phyloP scores from a whole-genome alignment of 2,888 invertebrate genomes.

The Leucozona laternaria region DNA sequence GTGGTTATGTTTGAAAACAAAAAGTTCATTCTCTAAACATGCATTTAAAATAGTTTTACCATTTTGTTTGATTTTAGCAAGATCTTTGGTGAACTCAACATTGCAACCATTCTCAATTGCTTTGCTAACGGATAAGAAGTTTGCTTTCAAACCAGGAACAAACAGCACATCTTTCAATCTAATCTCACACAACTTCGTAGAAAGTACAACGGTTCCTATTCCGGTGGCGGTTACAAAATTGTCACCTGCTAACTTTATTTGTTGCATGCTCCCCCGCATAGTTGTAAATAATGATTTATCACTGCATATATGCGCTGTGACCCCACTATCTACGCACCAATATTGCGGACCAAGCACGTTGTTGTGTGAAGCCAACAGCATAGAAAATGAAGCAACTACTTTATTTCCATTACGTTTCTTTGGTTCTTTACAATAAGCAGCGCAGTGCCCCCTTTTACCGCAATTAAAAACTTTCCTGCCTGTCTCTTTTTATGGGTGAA shows the following conservation, averaged over 20 bases:
- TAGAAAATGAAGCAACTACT: not conserved
- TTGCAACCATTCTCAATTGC: constrained; percentile 50
- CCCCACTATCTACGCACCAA: constrained; percentile 73
- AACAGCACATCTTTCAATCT: constrained; percentile 64
- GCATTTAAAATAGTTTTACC: constrained; percentile 24
- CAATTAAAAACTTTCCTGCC: constrained; percentile 45
- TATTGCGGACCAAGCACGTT: constrained; percentile 8
- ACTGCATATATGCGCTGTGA: constrained; percentile 67
- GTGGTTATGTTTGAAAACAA: constrained; percentile 1
- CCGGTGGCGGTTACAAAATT: constrained; percentile 55
- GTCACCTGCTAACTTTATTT: constrained; percentile 54
- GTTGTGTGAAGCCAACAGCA: constrained; percentile 17
- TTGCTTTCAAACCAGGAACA: constrained; percentile 58
- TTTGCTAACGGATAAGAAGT: constrained; percentile 73
- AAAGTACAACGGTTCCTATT: constrained; percentile 36
- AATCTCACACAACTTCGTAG: constrained; percentile 13
- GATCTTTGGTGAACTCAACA: constrained; percentile 31
- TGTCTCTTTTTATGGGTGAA: no score
- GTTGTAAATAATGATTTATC: constrained; percentile 44
- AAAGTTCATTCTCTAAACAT: constrained; percentile 35
- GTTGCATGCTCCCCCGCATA: constrained; percentile 41
- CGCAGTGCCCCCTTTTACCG: constrained; percentile 38
- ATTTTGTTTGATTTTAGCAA: constrained; percentile 32
- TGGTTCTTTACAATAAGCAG: constrained; percentile 26
- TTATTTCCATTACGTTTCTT: not conserved